A percentile compares a stretch with the other conserved stretches of the same genome.
Evolutionary conservation across 92 coral and sea anemone genomes (phyloP).

Genomic region (Actinernus sp.): DNA sequence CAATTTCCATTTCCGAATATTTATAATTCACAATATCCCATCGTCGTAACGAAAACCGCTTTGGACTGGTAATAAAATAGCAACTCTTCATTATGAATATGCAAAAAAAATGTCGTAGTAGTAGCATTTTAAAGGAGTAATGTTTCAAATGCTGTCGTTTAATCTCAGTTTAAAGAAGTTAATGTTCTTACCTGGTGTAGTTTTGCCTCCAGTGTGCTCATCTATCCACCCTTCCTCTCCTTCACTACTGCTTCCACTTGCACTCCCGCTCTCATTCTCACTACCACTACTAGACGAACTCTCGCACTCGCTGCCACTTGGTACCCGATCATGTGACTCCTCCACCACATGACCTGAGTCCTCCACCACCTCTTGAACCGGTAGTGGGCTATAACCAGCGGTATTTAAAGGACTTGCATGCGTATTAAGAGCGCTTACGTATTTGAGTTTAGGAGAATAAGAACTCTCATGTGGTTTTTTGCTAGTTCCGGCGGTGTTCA

Average conservation of each 20-base stretch:
- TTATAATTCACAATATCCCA: no score
- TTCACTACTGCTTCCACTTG: constrained; percentile 54
- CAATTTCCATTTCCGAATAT: no score
- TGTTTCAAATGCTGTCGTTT: no score
- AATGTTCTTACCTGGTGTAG: constrained; percentile 53
- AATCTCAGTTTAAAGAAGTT: neutral
- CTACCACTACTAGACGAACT: constrained; percentile 65
- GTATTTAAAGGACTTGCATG: constrained; percentile 75
- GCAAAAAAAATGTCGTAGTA: no score
- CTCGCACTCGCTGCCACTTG: constrained; percentile 78
- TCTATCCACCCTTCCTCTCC: constrained; percentile 32
- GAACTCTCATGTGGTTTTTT: constrained; percentile 16
- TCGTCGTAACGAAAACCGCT: no score
- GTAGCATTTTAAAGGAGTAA: no score
- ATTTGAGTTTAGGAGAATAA: constrained; percentile 52
- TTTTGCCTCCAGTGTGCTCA: constrained; percentile 82
- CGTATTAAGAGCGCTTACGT: constrained; percentile 79
- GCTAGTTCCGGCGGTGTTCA: constrained; percentile 35
- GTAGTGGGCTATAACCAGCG: constrained; percentile 30
- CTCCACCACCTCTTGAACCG: constrained; percentile 27
- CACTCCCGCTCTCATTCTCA: constrained; percentile 34
- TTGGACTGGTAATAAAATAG: no score
- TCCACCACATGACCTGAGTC: constrained; percentile 12
- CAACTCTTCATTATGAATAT: no score
- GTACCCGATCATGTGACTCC: constrained; percentile 28